Evolutionary conservation across 2,113 vertebrate genomes (phyloP), one percentile per base, ranked within the genome.

Genomic region (Tetrax tetrax): DNA sequence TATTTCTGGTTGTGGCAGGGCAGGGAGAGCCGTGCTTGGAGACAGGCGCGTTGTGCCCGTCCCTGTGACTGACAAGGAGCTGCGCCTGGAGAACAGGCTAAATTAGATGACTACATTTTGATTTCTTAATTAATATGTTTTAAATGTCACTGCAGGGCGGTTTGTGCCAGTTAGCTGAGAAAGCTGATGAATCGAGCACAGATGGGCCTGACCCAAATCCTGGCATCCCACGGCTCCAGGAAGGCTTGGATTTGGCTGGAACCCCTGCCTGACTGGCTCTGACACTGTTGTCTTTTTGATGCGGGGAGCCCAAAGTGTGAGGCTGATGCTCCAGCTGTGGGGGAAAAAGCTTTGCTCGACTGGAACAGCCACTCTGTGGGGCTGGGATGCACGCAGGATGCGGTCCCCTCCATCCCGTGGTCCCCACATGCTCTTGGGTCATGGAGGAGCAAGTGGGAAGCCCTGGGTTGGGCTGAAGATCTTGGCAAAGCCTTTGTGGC

Each of bases 331-430:
- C 16, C 60, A 66, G 57, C 41, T 22, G 19, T 15, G 75, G 60
- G 60, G 41, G 41, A 25, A 17, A 66, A 43, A n/a, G 4, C 86
- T 78, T 16, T 22, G 15, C 18, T 48, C 1, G 0, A 20, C 10
- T 9, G 24, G 54, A 35, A 13, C 24, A 29, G 48, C 41, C 35
- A 38, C 37, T 15, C 77, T 2, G 0, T 5, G 8, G 29, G 51
- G 5, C 31, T 50, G 71, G 63, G 45, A 22, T 2, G 17, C 4
- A 1, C 10, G 2, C 3, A 2, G 74, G 61, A 38, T 10, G 0
- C 0, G 3, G 10, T 38, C 18, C 31, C 21, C 35, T 76, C 41
- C 41, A 4, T 11, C 38, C 68, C 0, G 0, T 0, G 9, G 16
- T 3, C 69, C 14, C 22, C 21, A 27, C 38, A 48, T 11, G 29